A percentile compares a stretch with the other conserved stretches of the same genome.
These are phyloP conservation scores for Mionectes macconnelli DNA, from an alignment of 2,113 vertebrate species.

Conservation along the genomic window DNA sequence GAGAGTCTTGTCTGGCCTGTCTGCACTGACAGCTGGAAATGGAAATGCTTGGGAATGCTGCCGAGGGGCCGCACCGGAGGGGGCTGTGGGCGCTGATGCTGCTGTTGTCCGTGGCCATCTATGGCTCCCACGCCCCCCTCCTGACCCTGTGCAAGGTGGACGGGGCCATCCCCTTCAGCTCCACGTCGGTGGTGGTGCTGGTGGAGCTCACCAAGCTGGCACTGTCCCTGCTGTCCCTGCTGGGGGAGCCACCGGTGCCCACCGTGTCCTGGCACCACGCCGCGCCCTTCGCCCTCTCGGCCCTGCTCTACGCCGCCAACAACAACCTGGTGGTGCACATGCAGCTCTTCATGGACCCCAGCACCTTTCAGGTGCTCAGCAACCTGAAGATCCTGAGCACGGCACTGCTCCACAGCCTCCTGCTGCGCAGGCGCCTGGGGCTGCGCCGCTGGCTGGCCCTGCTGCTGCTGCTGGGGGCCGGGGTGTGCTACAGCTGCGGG, in stretches of 20 bases:
- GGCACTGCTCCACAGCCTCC: conserved; percentile 84
- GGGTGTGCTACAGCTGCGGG: conserved; percentile 81
- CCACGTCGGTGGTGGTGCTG: conserved; percentile 84
- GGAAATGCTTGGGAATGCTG: conserved; percentile 59
- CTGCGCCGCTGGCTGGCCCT: conserved; percentile 79
- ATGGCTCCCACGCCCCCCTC: conserved; percentile 90
- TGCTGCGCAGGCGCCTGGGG: conserved; percentile 78
- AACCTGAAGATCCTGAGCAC: conserved; percentile 93
- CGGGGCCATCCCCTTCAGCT: conserved; percentile 83
- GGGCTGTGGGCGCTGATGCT: conserved; percentile 82
- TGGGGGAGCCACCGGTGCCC: conserved; percentile 12
- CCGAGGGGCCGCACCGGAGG: not conserved
- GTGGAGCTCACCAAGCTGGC: conserved; percentile 85
- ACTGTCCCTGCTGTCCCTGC: conserved; percentile 74
- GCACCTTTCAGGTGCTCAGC: conserved; percentile 91
- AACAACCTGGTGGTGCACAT: conserved; percentile 94
- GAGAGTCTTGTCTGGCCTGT: not conserved
- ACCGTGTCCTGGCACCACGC: conserved; percentile 50
- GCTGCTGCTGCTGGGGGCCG: conserved; percentile 81
- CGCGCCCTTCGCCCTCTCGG: conserved; percentile 84
- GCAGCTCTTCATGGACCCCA: conserved; percentile 94
- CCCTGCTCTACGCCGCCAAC: conserved; percentile 89
- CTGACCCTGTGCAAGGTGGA: conserved; percentile 84
- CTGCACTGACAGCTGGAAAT: conserved; percentile 24
- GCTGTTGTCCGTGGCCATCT: conserved; percentile 81